Conservation (phyloP, 2,113 vertebrate species). For the Rhynchomys soricoides region DNA sequence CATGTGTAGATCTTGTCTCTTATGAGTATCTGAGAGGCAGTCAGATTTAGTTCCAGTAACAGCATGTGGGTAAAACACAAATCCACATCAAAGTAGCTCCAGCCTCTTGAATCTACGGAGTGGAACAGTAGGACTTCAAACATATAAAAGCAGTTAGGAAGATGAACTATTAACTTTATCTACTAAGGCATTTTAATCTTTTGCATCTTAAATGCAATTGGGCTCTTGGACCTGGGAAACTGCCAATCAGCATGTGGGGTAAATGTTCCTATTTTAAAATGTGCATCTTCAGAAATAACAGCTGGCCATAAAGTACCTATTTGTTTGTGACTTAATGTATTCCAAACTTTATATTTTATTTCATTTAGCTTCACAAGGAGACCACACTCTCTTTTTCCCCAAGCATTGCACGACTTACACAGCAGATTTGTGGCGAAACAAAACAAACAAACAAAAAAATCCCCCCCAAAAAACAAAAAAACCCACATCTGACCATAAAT, state of each 20-base stretch:
- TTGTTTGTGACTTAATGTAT: constrained; percentile 88
- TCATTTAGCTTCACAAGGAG: constrained; percentile 83
- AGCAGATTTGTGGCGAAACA: constrained; percentile 79
- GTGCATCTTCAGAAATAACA: constrained; percentile 84
- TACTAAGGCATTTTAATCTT: constrained; percentile 87
- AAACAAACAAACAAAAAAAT: constrained; percentile 17
- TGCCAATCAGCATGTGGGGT: constrained; percentile 86
- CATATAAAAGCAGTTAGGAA: constrained; percentile 84
- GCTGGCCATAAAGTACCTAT: constrained; percentile 86
- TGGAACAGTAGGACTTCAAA: constrained; percentile 79
- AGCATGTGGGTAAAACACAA: constrained; percentile 48
- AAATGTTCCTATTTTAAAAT: constrained; percentile 85
- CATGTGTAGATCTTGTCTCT: not conserved
- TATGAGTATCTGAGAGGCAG: not conserved
- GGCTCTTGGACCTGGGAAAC: constrained; percentile 85
- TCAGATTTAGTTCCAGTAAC: constrained; percentile 7
- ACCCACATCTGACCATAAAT: constrained; percentile 78
- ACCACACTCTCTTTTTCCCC: constrained; percentile 80
- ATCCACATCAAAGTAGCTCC: constrained; percentile 68
- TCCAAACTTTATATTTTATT: constrained; percentile 85
- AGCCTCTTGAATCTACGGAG: constrained; percentile 44
- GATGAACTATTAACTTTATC: constrained; percentile 87
- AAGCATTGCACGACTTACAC: constrained; percentile 77
- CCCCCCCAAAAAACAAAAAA: constrained; percentile 75
- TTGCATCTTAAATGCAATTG: constrained; percentile 86